Evolutionary conservation across 2,113 vertebrate genomes (phyloP).

Genomic region (Anhinga anhinga): DNA sequence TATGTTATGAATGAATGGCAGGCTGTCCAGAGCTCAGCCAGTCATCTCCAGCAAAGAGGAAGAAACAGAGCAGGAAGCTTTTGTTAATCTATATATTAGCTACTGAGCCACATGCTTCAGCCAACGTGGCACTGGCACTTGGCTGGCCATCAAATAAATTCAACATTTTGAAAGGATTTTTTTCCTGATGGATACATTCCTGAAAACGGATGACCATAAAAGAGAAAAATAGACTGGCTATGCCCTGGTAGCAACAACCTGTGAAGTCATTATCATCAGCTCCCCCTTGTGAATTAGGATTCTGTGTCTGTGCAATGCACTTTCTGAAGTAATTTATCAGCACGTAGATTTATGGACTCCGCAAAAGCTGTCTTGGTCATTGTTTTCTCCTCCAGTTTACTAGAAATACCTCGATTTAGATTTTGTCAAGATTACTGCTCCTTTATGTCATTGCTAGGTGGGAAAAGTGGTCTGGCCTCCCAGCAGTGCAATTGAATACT

Average conservation of each 20-base stretch:
- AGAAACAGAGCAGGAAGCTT: background rate
- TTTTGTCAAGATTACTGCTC: slow-evolving; percentile 27
- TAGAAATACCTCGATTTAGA: slow-evolving; percentile 35
- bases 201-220: slow-evolving; percentile 27
- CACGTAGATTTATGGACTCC: slow-evolving; percentile 17
- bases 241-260: slow-evolving; percentile 2
- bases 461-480: background rate
- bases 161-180: background rate
- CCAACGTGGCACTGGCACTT: background rate
- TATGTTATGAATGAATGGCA: background rate
- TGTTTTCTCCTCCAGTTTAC: slow-evolving; percentile 40
- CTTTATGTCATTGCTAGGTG: background rate
- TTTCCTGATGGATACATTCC: slow-evolving; percentile 26
- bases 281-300: slow-evolving; percentile 1
- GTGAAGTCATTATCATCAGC: slow-evolving; percentile 31
- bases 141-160: background rate
- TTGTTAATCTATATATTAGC: background rate
- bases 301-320: background rate
- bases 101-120: background rate
- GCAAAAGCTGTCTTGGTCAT: background rate
- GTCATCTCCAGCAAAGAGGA: background rate
- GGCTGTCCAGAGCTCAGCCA: background rate
- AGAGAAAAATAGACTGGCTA: slow-evolving; percentile 28
- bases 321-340: slow-evolving; percentile 29
- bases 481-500: background rate